phyloP scores from a whole-genome alignment of 2,113 vertebrate genomes.

The Podiceps cristatus region DNA sequence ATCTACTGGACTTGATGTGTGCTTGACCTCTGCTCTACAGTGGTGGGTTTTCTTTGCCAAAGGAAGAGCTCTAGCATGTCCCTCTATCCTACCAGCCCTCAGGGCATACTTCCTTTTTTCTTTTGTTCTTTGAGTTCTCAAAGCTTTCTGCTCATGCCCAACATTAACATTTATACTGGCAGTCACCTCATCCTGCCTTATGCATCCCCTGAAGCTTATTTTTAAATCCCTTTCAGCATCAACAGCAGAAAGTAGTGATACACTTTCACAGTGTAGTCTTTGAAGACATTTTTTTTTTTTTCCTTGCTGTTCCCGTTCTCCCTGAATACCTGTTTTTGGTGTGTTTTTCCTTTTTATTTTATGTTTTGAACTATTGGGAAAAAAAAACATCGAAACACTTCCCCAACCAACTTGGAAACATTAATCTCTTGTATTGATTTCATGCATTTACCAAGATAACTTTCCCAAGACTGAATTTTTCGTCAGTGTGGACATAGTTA shows the following conservation, averaged over 20 bases:
- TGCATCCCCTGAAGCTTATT: background rate
- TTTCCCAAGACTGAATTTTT: rapidly evolving
- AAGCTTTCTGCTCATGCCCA: background rate
- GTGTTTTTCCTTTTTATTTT: background rate
- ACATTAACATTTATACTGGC: slow-evolving; percentile 41
- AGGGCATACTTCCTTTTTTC: background rate
- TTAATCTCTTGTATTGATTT: background rate
- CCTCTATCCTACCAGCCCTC: background rate
- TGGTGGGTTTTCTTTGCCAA: background rate
- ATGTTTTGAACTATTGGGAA: background rate
- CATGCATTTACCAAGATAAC: background rate
- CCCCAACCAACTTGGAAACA: background rate
- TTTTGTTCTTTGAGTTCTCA: slow-evolving; percentile 26
- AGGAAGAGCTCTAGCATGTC: background rate
- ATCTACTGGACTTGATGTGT: background rate
- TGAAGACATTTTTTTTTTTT: background rate
- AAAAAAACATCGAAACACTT: rapidly evolving
- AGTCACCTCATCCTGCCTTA: background rate
- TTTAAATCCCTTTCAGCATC: slow-evolving; percentile 21
- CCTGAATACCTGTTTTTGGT: background rate
- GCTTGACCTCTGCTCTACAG: background rate
- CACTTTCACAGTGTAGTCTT: background rate
- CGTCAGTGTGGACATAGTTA: background rate
- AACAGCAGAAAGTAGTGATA: background rate
- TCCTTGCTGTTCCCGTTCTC: background rate